Conservation (phyloP, 2,113 vertebrate species). For the Nestor notabilis region DNA sequence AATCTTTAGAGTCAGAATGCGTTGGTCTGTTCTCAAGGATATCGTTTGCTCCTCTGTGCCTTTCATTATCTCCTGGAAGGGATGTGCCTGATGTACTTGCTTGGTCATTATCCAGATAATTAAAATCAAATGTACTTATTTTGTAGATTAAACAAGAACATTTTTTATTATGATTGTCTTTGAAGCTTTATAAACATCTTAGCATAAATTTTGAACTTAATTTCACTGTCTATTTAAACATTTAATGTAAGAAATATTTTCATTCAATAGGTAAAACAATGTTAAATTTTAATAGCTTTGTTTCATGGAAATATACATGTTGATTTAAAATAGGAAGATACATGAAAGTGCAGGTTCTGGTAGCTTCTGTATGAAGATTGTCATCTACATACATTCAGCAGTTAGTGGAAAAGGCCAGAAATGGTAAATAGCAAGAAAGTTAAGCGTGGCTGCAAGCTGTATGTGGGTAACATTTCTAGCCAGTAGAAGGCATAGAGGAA, state of each 20-base stretch:
- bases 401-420: not conserved
- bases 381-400: not conserved
- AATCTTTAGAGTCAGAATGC: conserved; percentile 73
- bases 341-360: not conserved
- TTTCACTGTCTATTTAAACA: conserved; percentile 69
- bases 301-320: conserved; percentile 1
- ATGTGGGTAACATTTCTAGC: not conserved
- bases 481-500: not conserved
- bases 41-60: conserved; percentile 75
- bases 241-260: conserved; percentile 61
- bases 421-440: not conserved
- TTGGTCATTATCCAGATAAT: conserved; percentile 80
- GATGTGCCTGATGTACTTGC: conserved; percentile 76
- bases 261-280: not conserved
- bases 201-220: conserved; percentile 55
- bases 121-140: conserved; percentile 83
- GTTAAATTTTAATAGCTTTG: conserved; percentile 61
- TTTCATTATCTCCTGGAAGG: conserved; percentile 79
- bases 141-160: conserved; percentile 78
- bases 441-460: accelerated
- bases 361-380: not conserved
- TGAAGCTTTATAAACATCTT: conserved; percentile 73
- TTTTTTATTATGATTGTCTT: conserved; percentile 76
- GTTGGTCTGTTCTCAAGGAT: conserved; percentile 75
- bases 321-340: not conserved